These are phyloP conservation scores for Hylomyscus alleni DNA, from an alignment of 2,797 vertebrate species.

Conservation along the genomic window DNA sequence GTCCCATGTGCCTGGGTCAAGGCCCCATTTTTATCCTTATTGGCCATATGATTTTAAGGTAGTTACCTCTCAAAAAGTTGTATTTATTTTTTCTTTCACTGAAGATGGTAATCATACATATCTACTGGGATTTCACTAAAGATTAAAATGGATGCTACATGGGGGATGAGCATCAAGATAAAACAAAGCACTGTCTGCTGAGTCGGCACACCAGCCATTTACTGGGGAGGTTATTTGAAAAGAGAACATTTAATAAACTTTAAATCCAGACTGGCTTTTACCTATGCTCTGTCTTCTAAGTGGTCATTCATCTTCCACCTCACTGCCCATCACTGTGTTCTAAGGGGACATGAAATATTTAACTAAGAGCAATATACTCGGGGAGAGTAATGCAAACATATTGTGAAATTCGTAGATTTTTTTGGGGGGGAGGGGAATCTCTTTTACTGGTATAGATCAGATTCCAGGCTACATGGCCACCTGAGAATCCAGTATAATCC, in stretches of 20 bases:
- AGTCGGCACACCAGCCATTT: background rate
- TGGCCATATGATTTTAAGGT: background rate
- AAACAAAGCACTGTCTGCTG: background rate
- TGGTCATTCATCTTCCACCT: background rate
- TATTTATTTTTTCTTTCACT: background rate
- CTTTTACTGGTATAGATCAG: background rate
- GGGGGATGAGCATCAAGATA: background rate
- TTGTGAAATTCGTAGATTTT: background rate
- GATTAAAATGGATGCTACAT: background rate
- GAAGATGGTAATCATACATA: background rate
- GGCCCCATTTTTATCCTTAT: background rate
- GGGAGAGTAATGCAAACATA: background rate
- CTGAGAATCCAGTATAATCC: background rate
- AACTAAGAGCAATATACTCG: background rate
- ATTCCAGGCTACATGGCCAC: background rate
- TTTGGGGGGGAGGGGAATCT: background rate
- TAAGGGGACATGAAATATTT: background rate
- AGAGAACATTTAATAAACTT: background rate
- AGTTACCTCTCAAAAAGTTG: background rate
- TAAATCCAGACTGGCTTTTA: background rate
- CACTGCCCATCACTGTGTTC: background rate
- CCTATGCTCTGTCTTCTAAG: background rate
- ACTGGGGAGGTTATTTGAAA: background rate
- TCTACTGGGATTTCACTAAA: background rate
- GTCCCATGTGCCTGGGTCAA: background rate